These are phyloP conservation scores for Cosmopolites sordidus DNA, from an alignment of 2,888 invertebrate genomes.

Conservation along the genomic window DNA sequence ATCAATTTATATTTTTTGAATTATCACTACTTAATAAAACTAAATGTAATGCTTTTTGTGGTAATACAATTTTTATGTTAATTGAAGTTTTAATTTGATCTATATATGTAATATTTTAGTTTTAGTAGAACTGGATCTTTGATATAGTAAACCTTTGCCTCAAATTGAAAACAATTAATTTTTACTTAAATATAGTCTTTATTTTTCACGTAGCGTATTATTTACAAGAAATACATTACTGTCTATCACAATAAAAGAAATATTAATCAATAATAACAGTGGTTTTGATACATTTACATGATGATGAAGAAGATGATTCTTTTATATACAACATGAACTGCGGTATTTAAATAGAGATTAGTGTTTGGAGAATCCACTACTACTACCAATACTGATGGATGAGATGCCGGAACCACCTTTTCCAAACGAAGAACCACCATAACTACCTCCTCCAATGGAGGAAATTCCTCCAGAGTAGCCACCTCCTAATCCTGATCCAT, in stretches of 20 bases:
- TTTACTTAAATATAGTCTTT: background rate
- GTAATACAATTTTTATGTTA: too few species aligned
- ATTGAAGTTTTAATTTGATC: too few species aligned
- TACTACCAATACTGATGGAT: conserved; percentile 15
- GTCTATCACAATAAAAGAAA: conserved; percentile 23
- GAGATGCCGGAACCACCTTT: conserved; percentile 11
- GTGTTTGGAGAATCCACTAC: conserved; percentile 22
- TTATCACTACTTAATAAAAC: too few species aligned
- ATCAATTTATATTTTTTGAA: too few species aligned
- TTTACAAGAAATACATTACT: conserved; percentile 25
- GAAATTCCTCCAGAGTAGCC: conserved; percentile 9
- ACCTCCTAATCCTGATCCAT: conserved; percentile 14
- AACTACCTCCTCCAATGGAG: conserved; percentile 13
- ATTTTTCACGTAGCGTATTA: conserved; percentile 5
- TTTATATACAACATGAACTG: conserved; percentile 17
- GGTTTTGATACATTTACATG: conserved; percentile 11
- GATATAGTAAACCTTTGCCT: too few species aligned
- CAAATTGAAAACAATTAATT: background rate
- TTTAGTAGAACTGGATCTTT: too few species aligned
- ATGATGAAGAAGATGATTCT: conserved; percentile 12
- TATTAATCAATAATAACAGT: conserved; percentile 1
- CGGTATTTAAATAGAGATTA: conserved; percentile 2
- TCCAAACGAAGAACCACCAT: conserved; percentile 4
- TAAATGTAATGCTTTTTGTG: too few species aligned
- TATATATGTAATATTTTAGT: too few species aligned